Conservation (phyloP, 2,797 vertebrate genomes). For the Malurus splendens region DNA sequence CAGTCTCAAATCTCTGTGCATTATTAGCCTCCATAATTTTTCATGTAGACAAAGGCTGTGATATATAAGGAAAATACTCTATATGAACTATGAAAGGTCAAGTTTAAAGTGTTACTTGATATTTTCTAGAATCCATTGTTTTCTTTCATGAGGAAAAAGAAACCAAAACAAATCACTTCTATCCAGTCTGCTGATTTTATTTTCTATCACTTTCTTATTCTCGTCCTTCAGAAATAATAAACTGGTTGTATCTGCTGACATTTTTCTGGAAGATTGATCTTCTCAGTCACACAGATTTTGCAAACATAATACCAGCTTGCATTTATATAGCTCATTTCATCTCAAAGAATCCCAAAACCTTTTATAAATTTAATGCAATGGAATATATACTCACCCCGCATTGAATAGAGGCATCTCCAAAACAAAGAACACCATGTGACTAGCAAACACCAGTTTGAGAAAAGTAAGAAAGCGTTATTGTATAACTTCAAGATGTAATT, state of each 20-base stretch:
- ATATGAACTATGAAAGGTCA: slow-evolving; percentile 13
- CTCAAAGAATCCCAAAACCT: not conserved
- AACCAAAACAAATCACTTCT: slow-evolving; percentile 19
- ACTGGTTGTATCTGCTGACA: slow-evolving; percentile 37
- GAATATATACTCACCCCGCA: not conserved
- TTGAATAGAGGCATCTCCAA: not conserved
- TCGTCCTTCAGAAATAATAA: slow-evolving; percentile 26
- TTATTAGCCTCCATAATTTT: not conserved
- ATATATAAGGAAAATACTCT: not conserved
- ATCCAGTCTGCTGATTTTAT: slow-evolving; percentile 40
- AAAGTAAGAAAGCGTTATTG: not conserved
- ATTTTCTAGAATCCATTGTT: not conserved
- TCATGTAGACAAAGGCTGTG: not conserved
- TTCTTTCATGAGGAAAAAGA: not conserved
- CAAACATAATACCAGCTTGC: slow-evolving; percentile 35
- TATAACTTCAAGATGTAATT: not conserved
- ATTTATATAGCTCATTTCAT: slow-evolving; percentile 54
- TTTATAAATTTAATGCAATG: slow-evolving; percentile 20
- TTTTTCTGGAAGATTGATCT: slow-evolving; percentile 56
- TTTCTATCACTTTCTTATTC: slow-evolving; percentile 35
- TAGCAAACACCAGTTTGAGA: not conserved
- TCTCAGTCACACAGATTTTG: slow-evolving; percentile 23
- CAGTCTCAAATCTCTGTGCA: not conserved
- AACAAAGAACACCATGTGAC: not conserved
- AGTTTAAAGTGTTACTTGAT: slow-evolving; percentile 4